Percentiles rank a stretch among this genome's conserved stretches.
phyloP scores from a whole-genome alignment of 2,797 vertebrate species.

The Rallus crepitans region DNA sequence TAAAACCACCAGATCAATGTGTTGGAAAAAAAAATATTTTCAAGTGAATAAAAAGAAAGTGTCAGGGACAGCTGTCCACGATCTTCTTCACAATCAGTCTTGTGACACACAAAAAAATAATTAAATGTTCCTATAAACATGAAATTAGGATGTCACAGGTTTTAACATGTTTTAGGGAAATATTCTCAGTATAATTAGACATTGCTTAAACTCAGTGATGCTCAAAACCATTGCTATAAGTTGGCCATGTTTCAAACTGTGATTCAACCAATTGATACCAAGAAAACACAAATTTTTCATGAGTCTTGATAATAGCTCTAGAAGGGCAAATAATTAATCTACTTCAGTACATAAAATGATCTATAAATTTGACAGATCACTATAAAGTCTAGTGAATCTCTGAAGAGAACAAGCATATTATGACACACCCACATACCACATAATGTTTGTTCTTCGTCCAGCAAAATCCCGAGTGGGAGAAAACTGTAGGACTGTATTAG shows the following conservation, averaged over 20 bases:
- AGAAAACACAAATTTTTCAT: neutral
- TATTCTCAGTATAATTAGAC: neutral
- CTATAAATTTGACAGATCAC: neutral
- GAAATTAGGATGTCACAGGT: neutral
- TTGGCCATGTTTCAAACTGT: neutral
- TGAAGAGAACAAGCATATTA: neutral
- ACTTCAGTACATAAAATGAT: neutral
- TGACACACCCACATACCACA: neutral
- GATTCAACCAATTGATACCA: neutral
- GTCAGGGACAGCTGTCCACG: neutral
- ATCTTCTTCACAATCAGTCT: neutral
- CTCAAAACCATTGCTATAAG: neutral
- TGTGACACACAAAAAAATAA: neutral
- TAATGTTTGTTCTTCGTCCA: neutral
- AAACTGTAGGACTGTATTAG: neutral
- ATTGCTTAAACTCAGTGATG: neutral
- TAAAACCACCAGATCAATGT: neutral
- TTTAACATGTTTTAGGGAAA: neutral
- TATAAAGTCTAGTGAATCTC: neutral
- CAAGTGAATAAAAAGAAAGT: neutral
- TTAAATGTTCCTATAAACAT: neutral
- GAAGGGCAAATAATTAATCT: neutral
- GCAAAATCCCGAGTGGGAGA: neutral
- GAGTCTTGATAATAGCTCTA: neutral
- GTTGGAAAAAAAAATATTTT: neutral